phyloP scores from a whole-genome alignment of 2,888 invertebrate species.

The Euzophera pinguis region DNA sequence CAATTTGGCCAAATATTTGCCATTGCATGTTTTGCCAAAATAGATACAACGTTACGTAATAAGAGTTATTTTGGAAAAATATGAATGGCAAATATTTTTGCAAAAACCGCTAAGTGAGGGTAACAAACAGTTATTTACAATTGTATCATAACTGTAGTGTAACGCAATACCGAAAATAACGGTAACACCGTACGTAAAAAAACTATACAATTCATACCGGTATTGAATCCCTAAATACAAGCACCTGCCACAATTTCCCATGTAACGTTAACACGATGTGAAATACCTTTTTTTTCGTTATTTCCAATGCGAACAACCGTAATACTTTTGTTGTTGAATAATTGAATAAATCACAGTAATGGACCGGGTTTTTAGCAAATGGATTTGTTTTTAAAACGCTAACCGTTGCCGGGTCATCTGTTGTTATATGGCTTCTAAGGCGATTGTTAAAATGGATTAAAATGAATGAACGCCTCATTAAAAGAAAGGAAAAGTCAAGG shows the following conservation, averaged over 20 bases:
- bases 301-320: slow-evolving; percentile 32
- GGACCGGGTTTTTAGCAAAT: slow-evolving; percentile 60
- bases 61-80: too few species aligned
- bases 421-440: slow-evolving; percentile 15
- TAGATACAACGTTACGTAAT: too few species aligned
- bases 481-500: background rate
- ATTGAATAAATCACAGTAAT: slow-evolving; percentile 72
- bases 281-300: slow-evolving; percentile 21
- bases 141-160: too few species aligned
- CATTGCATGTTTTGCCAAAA: too few species aligned
- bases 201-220: too few species aligned
- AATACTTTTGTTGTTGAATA: slow-evolving; percentile 67
- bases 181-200: too few species aligned
- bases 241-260: background rate
- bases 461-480: background rate
- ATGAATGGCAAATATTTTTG: too few species aligned
- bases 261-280: slow-evolving; percentile 15
- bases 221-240: too few species aligned
- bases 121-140: too few species aligned
- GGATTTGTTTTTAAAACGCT: slow-evolving; percentile 48
- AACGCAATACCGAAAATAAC: too few species aligned
- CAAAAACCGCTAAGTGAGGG: too few species aligned
- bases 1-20: too few species aligned
- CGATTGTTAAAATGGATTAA: slow-evolving; percentile 2
- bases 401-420: slow-evolving; percentile 19